Conservation (phyloP, 2,888 invertebrate genomes). For the Acanthosepion esculentum region DNA sequence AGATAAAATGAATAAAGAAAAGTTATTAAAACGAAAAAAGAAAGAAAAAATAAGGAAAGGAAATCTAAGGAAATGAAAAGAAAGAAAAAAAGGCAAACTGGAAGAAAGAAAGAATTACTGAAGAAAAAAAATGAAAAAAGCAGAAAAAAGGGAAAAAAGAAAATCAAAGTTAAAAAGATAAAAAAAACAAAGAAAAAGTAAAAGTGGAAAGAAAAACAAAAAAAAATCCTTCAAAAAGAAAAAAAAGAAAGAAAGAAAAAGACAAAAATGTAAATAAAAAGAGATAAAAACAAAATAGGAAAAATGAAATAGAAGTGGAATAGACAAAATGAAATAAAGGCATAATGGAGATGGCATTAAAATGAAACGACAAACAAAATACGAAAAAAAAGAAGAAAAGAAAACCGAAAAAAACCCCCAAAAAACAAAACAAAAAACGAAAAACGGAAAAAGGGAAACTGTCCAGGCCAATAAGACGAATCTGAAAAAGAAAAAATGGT, state of each 20-base stretch:
- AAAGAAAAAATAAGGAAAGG: not conserved
- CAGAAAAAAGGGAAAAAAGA: not conserved
- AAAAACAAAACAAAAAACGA: not conserved
- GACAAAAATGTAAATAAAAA: not conserved
- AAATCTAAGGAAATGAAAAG: not conserved
- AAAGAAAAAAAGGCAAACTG: not conserved
- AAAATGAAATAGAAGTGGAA: not conserved
- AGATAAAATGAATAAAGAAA: not conserved
- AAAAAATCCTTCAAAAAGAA: too few relatives aligned
- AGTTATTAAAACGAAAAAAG: too few relatives aligned
- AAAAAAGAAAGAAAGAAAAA: not conserved
- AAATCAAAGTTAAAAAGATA: not conserved
- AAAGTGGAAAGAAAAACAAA: not conserved
- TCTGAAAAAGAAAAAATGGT: not conserved
- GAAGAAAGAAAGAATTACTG: not conserved
- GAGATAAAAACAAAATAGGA: too few relatives aligned
- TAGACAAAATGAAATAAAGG: not conserved
- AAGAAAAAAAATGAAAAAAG: too few relatives aligned
- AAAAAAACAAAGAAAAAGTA: not conserved
- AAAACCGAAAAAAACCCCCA: fast-evolving
- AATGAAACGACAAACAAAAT: too few relatives aligned
- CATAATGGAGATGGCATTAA: too few relatives aligned
- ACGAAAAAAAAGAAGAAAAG: too few relatives aligned
- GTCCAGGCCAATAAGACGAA: not conserved
- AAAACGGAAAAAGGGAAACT: not conserved